phyloP scores from a whole-genome alignment of 2,113 vertebrate species.

The Axis porcinus region DNA sequence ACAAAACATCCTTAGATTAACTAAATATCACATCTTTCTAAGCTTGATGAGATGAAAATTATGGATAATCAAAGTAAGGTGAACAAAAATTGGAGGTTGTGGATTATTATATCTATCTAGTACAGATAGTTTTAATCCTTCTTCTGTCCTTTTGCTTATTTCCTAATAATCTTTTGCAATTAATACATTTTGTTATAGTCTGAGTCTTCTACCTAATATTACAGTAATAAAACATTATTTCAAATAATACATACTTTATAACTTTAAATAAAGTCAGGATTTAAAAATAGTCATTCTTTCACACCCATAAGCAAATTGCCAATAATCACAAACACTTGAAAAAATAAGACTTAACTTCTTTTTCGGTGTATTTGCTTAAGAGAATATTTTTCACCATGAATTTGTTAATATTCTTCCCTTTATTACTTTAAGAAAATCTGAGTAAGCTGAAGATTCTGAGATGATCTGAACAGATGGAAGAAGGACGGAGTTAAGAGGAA shows the following conservation, averaged over 20 bases:
- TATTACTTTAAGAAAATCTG: constrained; percentile 1
- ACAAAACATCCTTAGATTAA: neutral
- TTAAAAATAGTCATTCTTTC: neutral
- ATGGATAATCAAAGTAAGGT: neutral
- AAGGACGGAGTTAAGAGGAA: neutral
- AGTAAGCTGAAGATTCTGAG: neutral
- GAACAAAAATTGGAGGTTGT: neutral
- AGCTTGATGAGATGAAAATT: neutral
- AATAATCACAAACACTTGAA: neutral
- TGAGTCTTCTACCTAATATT: neutral
- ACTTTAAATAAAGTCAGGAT: neutral
- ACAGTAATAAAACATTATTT: neutral
- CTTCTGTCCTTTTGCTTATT: neutral
- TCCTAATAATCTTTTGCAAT: constrained; percentile 9
- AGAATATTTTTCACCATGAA: neutral
- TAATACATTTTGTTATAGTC: neutral
- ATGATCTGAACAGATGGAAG: neutral
- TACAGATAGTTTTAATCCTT: neutral
- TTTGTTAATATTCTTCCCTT: neutral
- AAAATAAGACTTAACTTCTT: neutral
- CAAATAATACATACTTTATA: neutral
- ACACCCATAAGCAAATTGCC: neutral
- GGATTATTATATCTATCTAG: neutral
- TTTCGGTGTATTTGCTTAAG: neutral
- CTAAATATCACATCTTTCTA: neutral